Conservation (phyloP, 2,888 invertebrate species). For the Entomobrya multifasciata region DNA sequence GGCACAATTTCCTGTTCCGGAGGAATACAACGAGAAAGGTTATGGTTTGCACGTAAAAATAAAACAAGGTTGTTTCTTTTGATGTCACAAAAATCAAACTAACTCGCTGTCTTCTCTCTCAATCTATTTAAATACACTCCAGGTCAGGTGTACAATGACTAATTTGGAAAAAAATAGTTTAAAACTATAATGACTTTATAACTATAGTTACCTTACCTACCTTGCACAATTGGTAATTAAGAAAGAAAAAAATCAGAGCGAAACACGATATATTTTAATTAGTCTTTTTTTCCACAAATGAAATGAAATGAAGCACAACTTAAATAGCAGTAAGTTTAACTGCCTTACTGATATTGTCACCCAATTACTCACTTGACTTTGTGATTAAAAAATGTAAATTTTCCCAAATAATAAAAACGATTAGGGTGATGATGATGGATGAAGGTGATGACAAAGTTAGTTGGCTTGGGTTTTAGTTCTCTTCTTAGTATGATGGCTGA, state of each 20-base stretch:
- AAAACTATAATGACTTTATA: neutral
- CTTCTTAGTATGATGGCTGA: no score
- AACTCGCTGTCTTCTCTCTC: neutral
- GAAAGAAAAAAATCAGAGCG: no score
- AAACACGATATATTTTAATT: constrained; percentile 14
- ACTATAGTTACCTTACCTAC: no score
- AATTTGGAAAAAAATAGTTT: neutral
- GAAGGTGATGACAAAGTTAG: neutral
- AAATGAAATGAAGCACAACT: no score
- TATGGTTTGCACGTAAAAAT: neutral
- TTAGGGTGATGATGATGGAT: neutral
- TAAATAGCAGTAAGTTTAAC: no score
- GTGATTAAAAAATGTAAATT: neutral
- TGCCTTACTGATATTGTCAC: neutral
- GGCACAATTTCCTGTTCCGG: neutral
- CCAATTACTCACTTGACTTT: neutral
- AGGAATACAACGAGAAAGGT: neutral
- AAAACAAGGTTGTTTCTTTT: neutral
- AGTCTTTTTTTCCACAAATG: neutral
- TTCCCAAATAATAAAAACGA: neutral
- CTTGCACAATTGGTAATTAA: neutral
- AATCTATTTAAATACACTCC: neutral
- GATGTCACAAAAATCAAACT: neutral
- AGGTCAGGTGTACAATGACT: neutral
- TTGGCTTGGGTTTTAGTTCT: no score